These are phyloP conservation scores for Acanthisitta chloris DNA, from an alignment of 2,113 vertebrate genomes.

Conservation along the genomic window DNA sequence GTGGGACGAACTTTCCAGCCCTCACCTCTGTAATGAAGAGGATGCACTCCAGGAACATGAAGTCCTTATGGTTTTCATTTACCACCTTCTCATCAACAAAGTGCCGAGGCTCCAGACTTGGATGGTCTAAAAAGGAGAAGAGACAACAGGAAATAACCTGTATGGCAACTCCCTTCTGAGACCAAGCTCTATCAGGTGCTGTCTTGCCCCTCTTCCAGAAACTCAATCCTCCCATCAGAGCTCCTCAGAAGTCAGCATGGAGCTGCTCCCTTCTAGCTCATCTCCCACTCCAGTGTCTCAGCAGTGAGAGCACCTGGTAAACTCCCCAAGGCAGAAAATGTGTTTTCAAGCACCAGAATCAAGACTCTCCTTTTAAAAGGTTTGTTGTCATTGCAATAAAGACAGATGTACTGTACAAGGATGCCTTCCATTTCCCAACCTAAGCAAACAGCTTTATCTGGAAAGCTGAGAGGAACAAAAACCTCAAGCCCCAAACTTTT, in stretches of 20 bases:
- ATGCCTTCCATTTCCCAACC: background rate
- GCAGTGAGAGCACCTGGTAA: background rate
- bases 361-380: background rate
- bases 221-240: background rate
- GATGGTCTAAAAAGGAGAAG: slow-evolving; percentile 80
- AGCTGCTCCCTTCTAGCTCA: background rate
- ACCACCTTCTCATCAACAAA: slow-evolving; percentile 91
- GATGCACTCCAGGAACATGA: slow-evolving; percentile 96
- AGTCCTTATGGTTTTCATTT: slow-evolving; percentile 90
- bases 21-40: slow-evolving; percentile 89
- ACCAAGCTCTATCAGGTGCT: background rate
- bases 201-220: background rate
- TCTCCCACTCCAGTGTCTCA: background rate
- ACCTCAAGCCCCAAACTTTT: background rate
- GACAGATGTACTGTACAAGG: background rate
- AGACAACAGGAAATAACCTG: background rate
- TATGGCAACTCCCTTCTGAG: background rate
- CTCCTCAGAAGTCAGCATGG: background rate
- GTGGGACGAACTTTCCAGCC: background rate
- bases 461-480: background rate
- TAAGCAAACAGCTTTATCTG: background rate
- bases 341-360: background rate
- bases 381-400: background rate
- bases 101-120: slow-evolving; percentile 88
- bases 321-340: background rate